Evolutionary conservation across 2,888 invertebrate genomes (phyloP).

Genomic region (Dugesia japonica): DNA sequence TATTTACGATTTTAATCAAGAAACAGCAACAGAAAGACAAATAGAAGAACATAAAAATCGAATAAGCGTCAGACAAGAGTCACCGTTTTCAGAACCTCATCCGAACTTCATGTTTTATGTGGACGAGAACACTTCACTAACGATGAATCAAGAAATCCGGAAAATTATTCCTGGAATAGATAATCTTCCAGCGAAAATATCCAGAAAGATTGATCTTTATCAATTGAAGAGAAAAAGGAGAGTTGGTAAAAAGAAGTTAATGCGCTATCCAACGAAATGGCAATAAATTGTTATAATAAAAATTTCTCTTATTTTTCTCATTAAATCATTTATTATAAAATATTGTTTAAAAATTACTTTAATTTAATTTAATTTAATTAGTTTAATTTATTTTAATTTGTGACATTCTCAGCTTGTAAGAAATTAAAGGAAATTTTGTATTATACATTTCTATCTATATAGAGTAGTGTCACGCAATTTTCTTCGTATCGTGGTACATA

Average conservation of each 20-base stretch:
- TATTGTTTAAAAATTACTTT: no score
- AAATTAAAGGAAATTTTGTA: no score
- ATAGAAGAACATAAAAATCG: background rate
- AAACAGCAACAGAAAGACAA: background rate
- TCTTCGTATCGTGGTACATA: no score
- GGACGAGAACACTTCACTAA: background rate
- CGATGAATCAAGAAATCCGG: background rate
- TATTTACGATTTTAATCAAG: background rate
- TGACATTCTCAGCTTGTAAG: no score
- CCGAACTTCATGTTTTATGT: background rate
- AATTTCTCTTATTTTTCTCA: background rate
- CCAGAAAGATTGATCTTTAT: background rate
- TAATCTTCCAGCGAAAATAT: background rate
- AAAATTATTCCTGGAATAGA: background rate
- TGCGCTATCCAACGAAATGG: background rate
- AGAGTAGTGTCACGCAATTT: no score
- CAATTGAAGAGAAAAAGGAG: background rate
- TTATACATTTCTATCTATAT: no score
- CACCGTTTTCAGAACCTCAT: background rate
- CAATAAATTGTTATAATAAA: background rate
- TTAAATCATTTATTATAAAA: no score
- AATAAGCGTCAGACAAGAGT: background rate
- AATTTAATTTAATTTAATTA: no score
- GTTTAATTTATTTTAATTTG: no score
- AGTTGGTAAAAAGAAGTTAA: background rate